A percentile compares a stretch with the other conserved stretches of the same genome.
Conservation (phyloP, 2,113 vertebrate species). For the Pyrgilauda ruficollis region DNA sequence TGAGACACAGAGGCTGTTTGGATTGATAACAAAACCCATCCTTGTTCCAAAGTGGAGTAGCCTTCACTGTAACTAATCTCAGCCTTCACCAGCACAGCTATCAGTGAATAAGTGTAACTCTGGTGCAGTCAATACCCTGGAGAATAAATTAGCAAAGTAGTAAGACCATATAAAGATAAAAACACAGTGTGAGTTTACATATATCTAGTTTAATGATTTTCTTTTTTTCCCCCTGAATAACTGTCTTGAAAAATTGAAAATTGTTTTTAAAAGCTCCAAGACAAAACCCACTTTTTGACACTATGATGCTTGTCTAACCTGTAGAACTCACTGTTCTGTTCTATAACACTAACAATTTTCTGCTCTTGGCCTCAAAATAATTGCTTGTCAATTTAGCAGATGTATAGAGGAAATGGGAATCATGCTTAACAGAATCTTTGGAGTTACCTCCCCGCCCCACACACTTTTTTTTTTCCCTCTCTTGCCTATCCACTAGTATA, state of each 20-base stretch:
- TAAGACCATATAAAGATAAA: neutral
- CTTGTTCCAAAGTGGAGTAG: neutral
- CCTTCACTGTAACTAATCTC: neutral
- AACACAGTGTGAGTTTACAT: neutral
- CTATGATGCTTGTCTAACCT: neutral
- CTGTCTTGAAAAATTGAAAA: neutral
- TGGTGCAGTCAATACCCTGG: neutral
- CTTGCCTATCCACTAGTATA: neutral
- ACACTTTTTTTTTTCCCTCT: fast-evolving
- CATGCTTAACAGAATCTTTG: neutral
- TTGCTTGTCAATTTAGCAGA: neutral
- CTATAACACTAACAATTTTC: neutral
- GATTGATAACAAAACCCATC: neutral
- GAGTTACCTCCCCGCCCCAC: fast-evolving
- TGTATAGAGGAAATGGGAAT: neutral
- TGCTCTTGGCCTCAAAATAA: neutral
- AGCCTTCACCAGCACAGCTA: neutral
- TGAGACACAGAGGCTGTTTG: neutral
- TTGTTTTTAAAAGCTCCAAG: neutral
- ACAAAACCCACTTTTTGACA: neutral
- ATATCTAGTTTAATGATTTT: neutral
- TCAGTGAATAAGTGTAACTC: neutral
- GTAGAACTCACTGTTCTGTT: neutral
- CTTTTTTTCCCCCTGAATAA: neutral
- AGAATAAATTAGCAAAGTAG: neutral